Base-by-base conservation (phyloP, 92 coral and sea anemone species). In the Siderastrea radians region DNA sequence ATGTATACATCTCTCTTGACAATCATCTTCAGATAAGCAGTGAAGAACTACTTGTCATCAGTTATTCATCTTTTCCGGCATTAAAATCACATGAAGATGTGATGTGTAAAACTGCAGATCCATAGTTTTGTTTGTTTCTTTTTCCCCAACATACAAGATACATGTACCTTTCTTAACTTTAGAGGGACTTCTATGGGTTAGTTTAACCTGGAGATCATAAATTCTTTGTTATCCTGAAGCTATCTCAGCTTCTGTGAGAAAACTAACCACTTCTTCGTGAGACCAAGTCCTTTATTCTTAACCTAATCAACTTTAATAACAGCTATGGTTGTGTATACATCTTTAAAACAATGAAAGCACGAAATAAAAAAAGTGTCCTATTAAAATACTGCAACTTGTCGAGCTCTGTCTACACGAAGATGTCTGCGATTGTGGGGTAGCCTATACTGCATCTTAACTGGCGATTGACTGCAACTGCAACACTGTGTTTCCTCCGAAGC, bases 381-480 rank as follows among this genome's bases (percentile, higher is more conserved):
- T 17, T 77, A 77, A 85, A 85, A 77, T 57, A 53, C 74, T 77
- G 89, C 77, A 67, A 85, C 69, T 50, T 77, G 89, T 38, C 46
- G 52, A 52, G 45, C 68, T 58, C 77, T 66, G 57, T 57, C 74
- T 85, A 84, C 68, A 60, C 10, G 67, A 83, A 58, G 87, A 72
- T 49, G 73, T n/a, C 88, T 84, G 89, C 63, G 17, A 75, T 53
- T 78, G 66, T 44, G 82, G 9, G 54, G 80, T 62, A 75, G 82
- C 65, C 75, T 77, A 85, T 13, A 68, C 89, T 85, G 89, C 89
- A 66, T 85, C 89, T 85, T 61, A 77, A 64, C 76, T 77, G 77
- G 72, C 54, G n/a, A 74, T 19, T 17, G 44, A 75, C 89, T 75
- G 55, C 57, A 55, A 75, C 83, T 77, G 82, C 89, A 59, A 84